Base-by-base conservation (phyloP, 2,888 invertebrate species). In the Hirtodrosophila duncani region DNA sequence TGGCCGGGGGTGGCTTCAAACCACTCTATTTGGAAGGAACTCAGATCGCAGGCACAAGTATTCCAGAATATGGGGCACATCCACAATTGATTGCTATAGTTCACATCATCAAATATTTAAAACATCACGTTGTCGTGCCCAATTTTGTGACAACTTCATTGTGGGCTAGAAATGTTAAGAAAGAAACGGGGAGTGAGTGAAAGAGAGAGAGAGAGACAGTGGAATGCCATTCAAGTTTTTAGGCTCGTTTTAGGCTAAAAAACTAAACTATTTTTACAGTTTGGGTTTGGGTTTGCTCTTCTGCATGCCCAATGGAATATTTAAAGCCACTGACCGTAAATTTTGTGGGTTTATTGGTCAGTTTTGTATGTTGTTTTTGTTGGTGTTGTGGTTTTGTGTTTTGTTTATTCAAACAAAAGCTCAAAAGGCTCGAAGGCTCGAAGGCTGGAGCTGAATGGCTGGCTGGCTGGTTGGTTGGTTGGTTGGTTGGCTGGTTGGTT, bases 71-170 rank as follows among this genome's bases (percentile, higher is more conserved):
- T 34, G 4, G 13, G 44, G 30, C 34, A 29, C 21, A 33, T 45
- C 38, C 45, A 14, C 14, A 52, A 56, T 42, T 42, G 62, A 38
- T 64, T 75, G 71, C 41, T 39, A 38, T 34, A 37, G 62, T 75
- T 75, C 75, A 41, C 75, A 81, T 64, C 67, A 81, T 75, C 29
- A 80, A 75, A 78, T 61, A 80, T 75, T 80, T 64, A 75, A 59
- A 53, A 30, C 46, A 55, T 33, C 29, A 46, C 13, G 36, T 51
- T 60, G 33, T 33, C 56, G 27, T 23, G 41, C 14, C 50, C 59
- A 50, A 59, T 49, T 59, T 50, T 71, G 65, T 77, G 72, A 59
- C 72, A 61, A 80, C 51, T 71, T 74, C 68, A 71, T 66, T 55
- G 63, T 46, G n/a, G n/a, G n/a, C n/a, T n/a, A n/a, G n/a, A n/a